These are phyloP conservation scores for Eclectus roratus DNA, from an alignment of 2,113 vertebrate genomes.

Conservation along the genomic window DNA sequence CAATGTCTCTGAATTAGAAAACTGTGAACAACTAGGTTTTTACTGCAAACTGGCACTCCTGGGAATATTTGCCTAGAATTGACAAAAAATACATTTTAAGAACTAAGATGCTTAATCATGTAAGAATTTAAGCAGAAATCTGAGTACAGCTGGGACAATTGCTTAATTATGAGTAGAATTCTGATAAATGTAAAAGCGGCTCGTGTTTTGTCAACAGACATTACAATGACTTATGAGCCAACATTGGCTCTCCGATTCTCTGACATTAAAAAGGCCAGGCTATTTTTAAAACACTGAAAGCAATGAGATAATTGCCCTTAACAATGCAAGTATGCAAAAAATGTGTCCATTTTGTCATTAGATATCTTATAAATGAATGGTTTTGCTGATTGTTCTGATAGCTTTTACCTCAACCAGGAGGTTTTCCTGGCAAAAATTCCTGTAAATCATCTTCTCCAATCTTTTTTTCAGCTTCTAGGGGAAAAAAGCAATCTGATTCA, in stretches of 20 bases:
- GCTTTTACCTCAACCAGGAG: not conserved
- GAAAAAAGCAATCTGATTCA: not conserved
- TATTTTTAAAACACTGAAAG: not conserved
- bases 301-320: not conserved
- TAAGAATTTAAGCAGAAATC: slow-evolving; percentile 1
- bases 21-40: not conserved
- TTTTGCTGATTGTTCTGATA: not conserved
- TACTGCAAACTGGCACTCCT: not conserved
- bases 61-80: not conserved
- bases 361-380: not conserved
- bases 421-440: not conserved
- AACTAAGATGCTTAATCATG: not conserved
- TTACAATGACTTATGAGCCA: not conserved
- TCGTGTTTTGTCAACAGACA: not conserved
- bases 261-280: not conserved
- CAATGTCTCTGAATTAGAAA: slow-evolving; percentile 27
- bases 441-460: not conserved
- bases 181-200: not conserved
- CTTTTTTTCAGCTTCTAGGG: not conserved
- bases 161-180: not conserved
- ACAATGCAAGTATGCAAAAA: not conserved
- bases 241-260: not conserved
- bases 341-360: not conserved
- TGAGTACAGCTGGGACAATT: not conserved
- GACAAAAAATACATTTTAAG: not conserved